Evolutionary conservation across 23 tunicate species (phyloP).

Genomic region (Pegea sp.): DNA sequence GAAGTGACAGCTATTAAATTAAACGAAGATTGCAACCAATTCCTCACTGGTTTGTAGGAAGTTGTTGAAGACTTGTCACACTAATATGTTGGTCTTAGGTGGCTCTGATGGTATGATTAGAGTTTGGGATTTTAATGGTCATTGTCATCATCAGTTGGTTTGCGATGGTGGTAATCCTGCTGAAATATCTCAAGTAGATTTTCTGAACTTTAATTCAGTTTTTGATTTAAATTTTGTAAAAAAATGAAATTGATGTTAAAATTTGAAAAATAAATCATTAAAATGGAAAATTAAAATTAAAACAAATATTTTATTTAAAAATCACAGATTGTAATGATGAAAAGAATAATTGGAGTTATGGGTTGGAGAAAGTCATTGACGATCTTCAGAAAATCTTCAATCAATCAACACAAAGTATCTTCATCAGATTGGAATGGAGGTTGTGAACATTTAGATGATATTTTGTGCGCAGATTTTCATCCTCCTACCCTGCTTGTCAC

Average conservation of each 20-base stretch:
- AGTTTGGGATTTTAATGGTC: constrained; percentile 95
- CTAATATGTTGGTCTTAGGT: constrained; percentile 7
- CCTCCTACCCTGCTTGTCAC: constrained; percentile 66
- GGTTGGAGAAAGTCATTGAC: constrained; percentile 81
- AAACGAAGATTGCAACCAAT: constrained; percentile 39
- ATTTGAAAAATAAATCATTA: no score
- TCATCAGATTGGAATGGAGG: constrained; percentile 95
- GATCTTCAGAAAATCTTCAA: constrained; percentile 37
- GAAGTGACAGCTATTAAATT: constrained; percentile 57
- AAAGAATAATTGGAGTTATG: constrained; percentile 42
- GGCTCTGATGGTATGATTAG: constrained; percentile 81
- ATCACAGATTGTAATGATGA: constrained; percentile 47
- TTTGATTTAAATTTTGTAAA: no score
- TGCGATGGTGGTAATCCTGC: constrained; percentile 51
- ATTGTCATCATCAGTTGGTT: constrained; percentile 62
- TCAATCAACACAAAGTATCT: constrained; percentile 49
- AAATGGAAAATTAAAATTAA: no score
- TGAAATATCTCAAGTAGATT: constrained; percentile 50
- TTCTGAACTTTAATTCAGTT: neutral
- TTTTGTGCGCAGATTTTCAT: constrained; percentile 41
- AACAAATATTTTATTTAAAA: neutral
- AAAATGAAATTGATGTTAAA: no score
- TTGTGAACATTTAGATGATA: constrained; percentile 77
- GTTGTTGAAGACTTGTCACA: neutral
- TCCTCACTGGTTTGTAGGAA: constrained; percentile 26